Evolutionary conservation across 2,888 invertebrate genomes (phyloP).

Genomic region (Drepanosiphum platanoidis): DNA sequence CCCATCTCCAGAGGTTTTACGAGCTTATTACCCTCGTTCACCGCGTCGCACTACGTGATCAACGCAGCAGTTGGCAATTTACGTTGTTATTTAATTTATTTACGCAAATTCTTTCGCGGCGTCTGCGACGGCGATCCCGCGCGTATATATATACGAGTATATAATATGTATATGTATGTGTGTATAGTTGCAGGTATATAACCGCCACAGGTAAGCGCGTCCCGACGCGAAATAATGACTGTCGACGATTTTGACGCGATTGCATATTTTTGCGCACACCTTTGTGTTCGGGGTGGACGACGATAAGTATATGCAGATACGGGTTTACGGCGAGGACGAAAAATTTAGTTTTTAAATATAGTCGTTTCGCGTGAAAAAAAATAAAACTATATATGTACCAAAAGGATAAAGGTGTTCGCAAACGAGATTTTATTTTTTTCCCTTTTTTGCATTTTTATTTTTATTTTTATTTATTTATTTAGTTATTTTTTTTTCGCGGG

Average conservation of each 20-base stretch:
- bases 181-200: too few relatives aligned
- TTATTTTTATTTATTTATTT: too few relatives aligned
- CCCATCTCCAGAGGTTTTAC: not conserved
- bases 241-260: not conserved
- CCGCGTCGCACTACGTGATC: not conserved
- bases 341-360: not conserved
- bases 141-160: too few relatives aligned
- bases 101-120: not conserved
- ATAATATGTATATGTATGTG: too few relatives aligned
- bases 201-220: not conserved
- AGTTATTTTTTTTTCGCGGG: too few relatives aligned
- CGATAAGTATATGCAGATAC: not conserved
- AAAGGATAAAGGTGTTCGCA: conserved; percentile 4
- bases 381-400: not conserved
- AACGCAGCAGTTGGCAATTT: not conserved
- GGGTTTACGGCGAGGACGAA: not conserved
- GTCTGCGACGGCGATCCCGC: not conserved
- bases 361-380: not conserved
- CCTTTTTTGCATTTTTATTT: not conserved
- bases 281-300: not conserved
- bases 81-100: not conserved
- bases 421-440: conserved; percentile 24
- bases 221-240: not conserved
- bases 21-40: not conserved
- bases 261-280: not conserved